These are phyloP conservation scores for Cyprinodon variegatus DNA, from an alignment of 2,113 vertebrate genomes.

Conservation along the genomic window DNA sequence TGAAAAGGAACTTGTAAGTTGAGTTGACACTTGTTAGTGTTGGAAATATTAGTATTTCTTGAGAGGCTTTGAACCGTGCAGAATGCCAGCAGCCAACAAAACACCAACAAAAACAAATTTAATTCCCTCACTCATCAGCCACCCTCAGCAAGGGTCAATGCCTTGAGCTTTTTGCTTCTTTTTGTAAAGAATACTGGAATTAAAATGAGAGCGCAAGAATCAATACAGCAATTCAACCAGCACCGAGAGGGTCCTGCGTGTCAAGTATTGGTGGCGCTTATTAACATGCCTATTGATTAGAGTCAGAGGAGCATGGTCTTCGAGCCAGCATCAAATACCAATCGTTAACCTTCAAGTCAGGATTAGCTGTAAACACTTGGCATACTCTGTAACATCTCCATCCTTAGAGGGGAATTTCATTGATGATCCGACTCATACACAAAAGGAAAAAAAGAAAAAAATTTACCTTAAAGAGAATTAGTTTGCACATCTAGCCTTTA, in stretches of 20 bases:
- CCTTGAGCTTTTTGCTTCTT: conserved; percentile 60
- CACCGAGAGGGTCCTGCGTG: conserved; percentile 60
- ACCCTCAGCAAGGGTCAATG: conserved; percentile 57
- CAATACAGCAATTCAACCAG: conserved; percentile 71
- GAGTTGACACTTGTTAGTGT: not conserved
- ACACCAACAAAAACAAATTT: conserved; percentile 50
- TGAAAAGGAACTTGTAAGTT: conserved; percentile 5
- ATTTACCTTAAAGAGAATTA: conserved; percentile 5
- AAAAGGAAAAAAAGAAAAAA: not conserved
- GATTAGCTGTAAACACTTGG: conserved; percentile 65
- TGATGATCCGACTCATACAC: conserved; percentile 9
- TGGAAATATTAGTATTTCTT: conserved; percentile 9
- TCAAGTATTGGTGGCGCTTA: conserved; percentile 71
- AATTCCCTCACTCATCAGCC: conserved; percentile 51
- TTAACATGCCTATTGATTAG: conserved; percentile 78
- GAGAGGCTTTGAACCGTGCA: conserved; percentile 21
- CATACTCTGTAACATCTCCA: conserved; percentile 56
- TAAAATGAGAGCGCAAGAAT: conserved; percentile 71
- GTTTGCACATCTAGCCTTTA: conserved; percentile 30
- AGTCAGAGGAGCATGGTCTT: conserved; percentile 57
- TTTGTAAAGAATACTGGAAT: conserved; percentile 68
- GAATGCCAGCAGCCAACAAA: conserved; percentile 24
- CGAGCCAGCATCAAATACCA: conserved; percentile 60
- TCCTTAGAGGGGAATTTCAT: conserved; percentile 44
- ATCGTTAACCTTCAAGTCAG: conserved; percentile 66